phyloP scores from a whole-genome alignment of 2,113 vertebrate species.

The Chloropsis hardwickii region DNA sequence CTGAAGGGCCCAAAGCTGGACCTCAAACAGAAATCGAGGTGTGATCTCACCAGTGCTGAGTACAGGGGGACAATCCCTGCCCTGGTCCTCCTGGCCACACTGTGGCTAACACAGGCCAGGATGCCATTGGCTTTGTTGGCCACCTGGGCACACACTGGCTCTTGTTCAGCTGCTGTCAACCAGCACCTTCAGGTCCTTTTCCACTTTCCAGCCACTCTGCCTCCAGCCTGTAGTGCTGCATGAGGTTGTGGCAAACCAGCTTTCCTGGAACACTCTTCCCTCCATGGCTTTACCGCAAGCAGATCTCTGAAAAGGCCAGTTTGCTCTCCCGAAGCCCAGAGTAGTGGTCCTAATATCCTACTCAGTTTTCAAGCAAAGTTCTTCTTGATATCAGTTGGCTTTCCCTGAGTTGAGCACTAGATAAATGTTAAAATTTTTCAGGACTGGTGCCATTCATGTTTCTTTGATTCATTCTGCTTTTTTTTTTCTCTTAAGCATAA shows the following conservation, averaged over 20 bases:
- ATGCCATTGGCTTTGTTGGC: background rate
- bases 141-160: background rate
- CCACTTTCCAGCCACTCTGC: background rate
- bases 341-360: background rate
- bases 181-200: background rate
- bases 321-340: background rate
- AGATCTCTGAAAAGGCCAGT: background rate
- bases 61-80: background rate
- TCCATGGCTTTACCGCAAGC: background rate
- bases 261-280: background rate
- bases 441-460: background rate
- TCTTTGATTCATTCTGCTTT: background rate
- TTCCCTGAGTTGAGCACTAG: background rate
- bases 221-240: background rate
- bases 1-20: background rate
- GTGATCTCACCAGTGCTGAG: background rate
- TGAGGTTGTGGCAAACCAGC: background rate
- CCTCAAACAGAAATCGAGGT: fast-evolving
- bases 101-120: background rate
- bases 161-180: background rate
- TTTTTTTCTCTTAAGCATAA: background rate
- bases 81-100: background rate
- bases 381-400: background rate
- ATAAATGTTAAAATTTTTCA: background rate
- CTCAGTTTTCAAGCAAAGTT: background rate